Conservation (phyloP, 2,888 invertebrate species). For the Phymatocera aterrima region DNA sequence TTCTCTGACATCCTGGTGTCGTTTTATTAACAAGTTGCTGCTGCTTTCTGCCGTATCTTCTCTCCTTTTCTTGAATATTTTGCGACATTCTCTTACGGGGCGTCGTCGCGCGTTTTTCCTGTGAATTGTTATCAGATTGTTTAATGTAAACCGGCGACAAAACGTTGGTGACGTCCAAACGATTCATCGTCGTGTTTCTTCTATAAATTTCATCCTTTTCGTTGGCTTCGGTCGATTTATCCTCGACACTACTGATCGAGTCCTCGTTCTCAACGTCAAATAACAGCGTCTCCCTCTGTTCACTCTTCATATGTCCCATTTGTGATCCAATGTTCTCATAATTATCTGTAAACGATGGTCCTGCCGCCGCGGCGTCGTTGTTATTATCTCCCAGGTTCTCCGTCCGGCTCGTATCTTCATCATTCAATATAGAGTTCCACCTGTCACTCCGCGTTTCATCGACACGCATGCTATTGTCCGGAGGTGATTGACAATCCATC, state of each 20-base stretch:
- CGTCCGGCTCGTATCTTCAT: background rate
- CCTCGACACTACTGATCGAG: background rate
- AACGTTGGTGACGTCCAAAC: background rate
- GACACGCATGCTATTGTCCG: background rate
- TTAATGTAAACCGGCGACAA: background rate
- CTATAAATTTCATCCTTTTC: background rate
- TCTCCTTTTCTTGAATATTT: background rate
- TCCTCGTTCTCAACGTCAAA: background rate
- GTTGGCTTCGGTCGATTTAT: background rate
- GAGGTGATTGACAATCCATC: constrained; percentile 50
- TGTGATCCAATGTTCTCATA: background rate
- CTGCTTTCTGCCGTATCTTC: background rate
- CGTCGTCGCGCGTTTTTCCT: constrained; percentile 4
- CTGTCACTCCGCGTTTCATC: background rate
- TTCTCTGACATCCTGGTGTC: background rate
- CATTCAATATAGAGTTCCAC: background rate
- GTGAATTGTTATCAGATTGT: constrained; percentile 1
- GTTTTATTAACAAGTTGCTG: background rate
- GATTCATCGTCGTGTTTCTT: constrained; percentile 1
- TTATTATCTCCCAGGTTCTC: background rate
- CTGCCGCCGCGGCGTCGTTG: background rate
- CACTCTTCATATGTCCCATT: background rate
- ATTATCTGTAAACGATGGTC: background rate
- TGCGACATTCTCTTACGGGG: background rate
- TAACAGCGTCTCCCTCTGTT: background rate